Evolutionary conservation across 1,140 invertebrate species (phyloP), one percentile per base, ranked within the genome.

Genomic region (Brachionus angularis): DNA sequence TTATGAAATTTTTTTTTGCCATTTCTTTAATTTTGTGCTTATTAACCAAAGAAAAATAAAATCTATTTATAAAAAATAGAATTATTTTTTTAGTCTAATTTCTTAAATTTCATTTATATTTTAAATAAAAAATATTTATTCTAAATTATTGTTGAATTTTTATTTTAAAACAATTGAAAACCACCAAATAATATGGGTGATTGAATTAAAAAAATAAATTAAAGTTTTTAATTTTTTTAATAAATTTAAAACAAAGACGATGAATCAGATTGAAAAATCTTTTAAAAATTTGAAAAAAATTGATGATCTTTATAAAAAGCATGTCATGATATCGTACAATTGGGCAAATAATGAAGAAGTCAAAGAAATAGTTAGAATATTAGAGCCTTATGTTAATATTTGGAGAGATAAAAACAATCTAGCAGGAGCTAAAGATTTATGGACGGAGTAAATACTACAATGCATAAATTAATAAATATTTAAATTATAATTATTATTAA

Each of bases 361-460:
- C 5, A 67, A 67, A 18, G 29, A 47, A 50, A 67, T 67, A 34
- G 36, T 67, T 18, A 29, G 36, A n/a, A 34, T 18, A 23, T 16
- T 67, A 1, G 23, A 46, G 42, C 62, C 62, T 34, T 67, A 47
- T 36, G 36, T 67, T 27, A 39, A 67, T 31, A 23, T 67, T 29
- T 67, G 62, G 62, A 23, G 62, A 10, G 62, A 67, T 23, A 67
- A 67, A 23, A 47, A 18, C 27, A 67, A 67, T 29, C 42, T 67
- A 14, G 23, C 42, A n/a, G 62, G 62, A n/a, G 47, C 62, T 36
- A 33, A 33, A 12, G 62, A 67, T 31, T 47, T 67, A 25, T 67
- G 62, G 62, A 67, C 42, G 34, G 42, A 46, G 62, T 67, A 67
- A 67, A 36, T 67, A 67, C n/a, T n/a, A n/a, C n/a, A n/a, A n/a